phyloP scores from a whole-genome alignment of 2,113 vertebrate genomes.

The Thalassarche chlororhynchos region DNA sequence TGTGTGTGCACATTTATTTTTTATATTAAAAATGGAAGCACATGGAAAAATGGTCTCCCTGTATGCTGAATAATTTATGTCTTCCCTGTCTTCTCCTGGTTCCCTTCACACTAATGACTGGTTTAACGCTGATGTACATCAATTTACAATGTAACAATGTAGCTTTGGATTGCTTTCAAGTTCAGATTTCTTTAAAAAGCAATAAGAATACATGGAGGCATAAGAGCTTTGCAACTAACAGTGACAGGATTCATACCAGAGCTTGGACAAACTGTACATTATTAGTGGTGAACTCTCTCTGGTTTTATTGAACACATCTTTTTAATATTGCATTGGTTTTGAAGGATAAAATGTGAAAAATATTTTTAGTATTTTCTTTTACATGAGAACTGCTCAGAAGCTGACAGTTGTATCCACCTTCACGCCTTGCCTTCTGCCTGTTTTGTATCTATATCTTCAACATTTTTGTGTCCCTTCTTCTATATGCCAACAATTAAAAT shows the following conservation, averaged over 20 bases:
- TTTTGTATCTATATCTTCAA: background rate
- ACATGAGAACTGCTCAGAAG: background rate
- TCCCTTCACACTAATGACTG: conserved; percentile 35
- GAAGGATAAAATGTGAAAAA: conserved; percentile 6
- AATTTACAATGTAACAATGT: conserved; percentile 38
- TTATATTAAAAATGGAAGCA: background rate
- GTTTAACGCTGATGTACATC: conserved; percentile 15
- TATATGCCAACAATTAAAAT: background rate
- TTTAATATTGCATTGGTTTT: conserved; percentile 38
- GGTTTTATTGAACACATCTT: background rate
- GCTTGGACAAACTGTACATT: background rate
- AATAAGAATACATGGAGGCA: background rate
- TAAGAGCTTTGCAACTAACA: conserved; percentile 1
- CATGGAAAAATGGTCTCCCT: conserved; percentile 3
- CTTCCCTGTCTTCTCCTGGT: background rate
- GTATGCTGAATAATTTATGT: conserved; percentile 46
- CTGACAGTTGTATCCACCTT: background rate
- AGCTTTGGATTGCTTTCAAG: conserved; percentile 49
- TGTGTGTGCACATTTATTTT: background rate
- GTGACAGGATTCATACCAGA: background rate
- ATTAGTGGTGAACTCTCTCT: conserved; percentile 12
- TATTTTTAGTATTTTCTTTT: background rate
- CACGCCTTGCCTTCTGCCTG: background rate
- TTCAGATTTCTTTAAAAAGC: conserved; percentile 34
- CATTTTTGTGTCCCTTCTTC: background rate